Conservation (phyloP, 2,113 vertebrate species). For the Propithecus coquereli region DNA sequence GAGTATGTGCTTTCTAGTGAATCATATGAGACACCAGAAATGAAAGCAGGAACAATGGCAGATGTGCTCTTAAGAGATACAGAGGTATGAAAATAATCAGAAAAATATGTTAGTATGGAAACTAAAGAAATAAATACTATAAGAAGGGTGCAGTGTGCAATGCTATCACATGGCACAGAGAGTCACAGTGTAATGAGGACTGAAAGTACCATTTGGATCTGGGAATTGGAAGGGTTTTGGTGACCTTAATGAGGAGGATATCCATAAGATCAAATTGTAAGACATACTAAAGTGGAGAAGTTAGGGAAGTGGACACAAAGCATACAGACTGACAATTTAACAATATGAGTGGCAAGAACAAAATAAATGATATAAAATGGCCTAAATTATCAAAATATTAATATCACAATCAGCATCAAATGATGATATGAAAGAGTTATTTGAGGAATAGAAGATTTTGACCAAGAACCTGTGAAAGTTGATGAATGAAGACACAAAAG, state of each 20-base stretch:
- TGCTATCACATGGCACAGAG: no score
- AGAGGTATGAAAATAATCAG: neutral
- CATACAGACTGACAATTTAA: neutral
- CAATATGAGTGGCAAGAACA: neutral
- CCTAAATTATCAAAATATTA: neutral
- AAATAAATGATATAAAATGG: neutral
- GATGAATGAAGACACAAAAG: neutral
- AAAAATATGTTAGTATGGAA: neutral
- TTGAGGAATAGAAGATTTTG: neutral
- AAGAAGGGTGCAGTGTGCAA: neutral
- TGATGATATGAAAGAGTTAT: neutral
- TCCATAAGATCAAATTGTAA: neutral
- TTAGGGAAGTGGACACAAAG: neutral
- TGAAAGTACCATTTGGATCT: neutral
- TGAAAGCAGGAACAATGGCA: neutral
- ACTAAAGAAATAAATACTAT: neutral
- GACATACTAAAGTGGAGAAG: neutral
- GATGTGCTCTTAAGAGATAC: neutral
- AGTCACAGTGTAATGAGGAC: neutral
- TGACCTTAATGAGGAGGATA: neutral
- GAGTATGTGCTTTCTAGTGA: neutral
- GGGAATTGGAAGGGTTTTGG: neutral
- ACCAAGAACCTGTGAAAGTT: neutral
- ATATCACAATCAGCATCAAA: neutral
- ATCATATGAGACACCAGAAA: neutral